Conservation (phyloP, 2,113 vertebrate species). For the Leiothrix lutea region DNA sequence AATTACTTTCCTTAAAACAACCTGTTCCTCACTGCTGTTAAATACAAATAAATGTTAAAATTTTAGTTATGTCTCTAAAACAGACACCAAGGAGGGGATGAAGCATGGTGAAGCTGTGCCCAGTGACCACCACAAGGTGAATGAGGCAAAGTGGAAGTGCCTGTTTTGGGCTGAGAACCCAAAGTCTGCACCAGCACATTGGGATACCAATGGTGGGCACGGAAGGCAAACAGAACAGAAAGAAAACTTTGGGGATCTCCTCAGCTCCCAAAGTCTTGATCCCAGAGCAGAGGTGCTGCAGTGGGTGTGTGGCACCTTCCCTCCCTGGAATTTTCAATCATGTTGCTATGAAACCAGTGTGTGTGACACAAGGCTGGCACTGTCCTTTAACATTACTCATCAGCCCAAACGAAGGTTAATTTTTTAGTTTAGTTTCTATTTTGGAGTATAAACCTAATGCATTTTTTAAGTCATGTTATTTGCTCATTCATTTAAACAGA, state of each 20-base stretch:
- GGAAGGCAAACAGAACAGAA: not conserved
- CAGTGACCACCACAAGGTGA: not conserved
- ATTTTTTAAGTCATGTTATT: not conserved
- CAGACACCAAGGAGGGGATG: not conserved
- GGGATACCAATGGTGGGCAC: rapidly evolving
- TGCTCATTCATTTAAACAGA: not conserved
- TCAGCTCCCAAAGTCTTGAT: not conserved
- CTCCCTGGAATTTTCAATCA: not conserved
- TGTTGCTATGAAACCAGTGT: not conserved
- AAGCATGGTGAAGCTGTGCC: not conserved
- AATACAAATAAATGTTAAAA: not conserved
- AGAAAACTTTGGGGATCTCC: not conserved
- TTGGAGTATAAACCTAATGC: not conserved
- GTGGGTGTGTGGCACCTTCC: not conserved
- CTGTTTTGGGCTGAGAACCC: not conserved
- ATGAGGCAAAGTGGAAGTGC: not conserved
- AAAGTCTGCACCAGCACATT: not conserved
- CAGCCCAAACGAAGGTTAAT: not conserved
- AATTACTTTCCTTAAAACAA: not conserved
- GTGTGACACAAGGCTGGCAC: not conserved
- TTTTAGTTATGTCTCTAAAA: not conserved
- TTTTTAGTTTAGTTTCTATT: not conserved
- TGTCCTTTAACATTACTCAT: not conserved
- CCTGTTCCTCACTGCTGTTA: not conserved
- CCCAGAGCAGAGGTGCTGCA: not conserved